These are phyloP conservation scores for Platerodrilus igneus DNA, from an alignment of 2,888 invertebrate species.

Conservation along the genomic window DNA sequence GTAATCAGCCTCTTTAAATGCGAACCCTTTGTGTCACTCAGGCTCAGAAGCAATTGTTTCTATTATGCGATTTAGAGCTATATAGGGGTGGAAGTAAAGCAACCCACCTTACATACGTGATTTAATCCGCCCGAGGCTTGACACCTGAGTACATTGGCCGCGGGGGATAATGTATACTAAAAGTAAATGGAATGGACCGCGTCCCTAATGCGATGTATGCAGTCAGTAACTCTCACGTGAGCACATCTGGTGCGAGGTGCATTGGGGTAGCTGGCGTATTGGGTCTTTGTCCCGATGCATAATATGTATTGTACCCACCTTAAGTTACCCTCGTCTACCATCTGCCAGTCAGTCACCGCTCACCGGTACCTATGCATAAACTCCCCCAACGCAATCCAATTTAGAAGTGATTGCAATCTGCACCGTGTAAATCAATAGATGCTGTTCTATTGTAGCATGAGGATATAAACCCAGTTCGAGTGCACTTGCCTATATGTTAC, in stretches of 20 bases:
- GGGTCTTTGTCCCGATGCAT: conserved; percentile 47
- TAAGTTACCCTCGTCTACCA: conserved; percentile 49
- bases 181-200: conserved; percentile 46
- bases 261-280: conserved; percentile 28
- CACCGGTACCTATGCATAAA: conserved; percentile 39
- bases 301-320: conserved; percentile 48
- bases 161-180: conserved; percentile 46
- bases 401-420: conserved; percentile 48
- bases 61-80: conserved; percentile 35
- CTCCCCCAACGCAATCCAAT: conserved; percentile 46
- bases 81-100: conserved; percentile 17
- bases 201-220: conserved; percentile 34
- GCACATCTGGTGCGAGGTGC: conserved; percentile 46
- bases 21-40: conserved; percentile 34
- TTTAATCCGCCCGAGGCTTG: conserved; percentile 47
- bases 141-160: conserved; percentile 51
- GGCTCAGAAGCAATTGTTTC: conserved; percentile 38
- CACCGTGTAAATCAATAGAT: conserved; percentile 41
- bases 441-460: too few species aligned
- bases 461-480: too few species aligned
- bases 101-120: conserved; percentile 37
- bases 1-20: conserved; percentile 44
- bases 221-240: conserved; percentile 38
- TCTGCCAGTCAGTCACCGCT: too few species aligned
- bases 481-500: too few species aligned